Base-by-base conservation (phyloP, 2,797 vertebrate species). In the Spinibarbus caldwelli region DNA sequence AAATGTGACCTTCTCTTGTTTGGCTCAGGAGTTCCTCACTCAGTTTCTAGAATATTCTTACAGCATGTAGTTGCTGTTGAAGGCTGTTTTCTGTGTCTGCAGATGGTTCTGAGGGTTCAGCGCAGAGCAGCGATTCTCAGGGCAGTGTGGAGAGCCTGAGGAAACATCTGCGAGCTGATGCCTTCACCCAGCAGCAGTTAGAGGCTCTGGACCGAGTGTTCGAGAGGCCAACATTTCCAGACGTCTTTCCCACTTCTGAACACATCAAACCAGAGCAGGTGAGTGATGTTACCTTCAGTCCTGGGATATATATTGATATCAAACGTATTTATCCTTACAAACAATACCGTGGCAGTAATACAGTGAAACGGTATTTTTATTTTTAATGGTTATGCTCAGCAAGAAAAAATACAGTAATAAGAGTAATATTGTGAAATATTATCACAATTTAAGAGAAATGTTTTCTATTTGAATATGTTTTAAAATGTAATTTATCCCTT, bases 191-290 rank as follows among this genome's bases (percentile, higher is more conserved):
- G 94, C 98, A 99, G 95, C 98, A 99, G 95, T 95, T 99, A 93
- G 98, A 99, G 93, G 98, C 98, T 87, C 92, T 99, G 96, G 98
- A 99, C 95, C 97, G 98, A 92, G 98, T 99, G 94, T 99, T 99
- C 94, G 98, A 99, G 93, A 96, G 98, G 89, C 98, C 98, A 88
- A 96, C 97, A 87, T 99, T 99, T 93, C 97, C 98, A 5, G 98
- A 99, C 89, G 97, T 99, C 95, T 99, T 99, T 95, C 96, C 97
- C 80, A 95, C 96, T 89, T 93, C 98, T 89, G 98, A 99, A 90
- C 98, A 99, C 94, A 96, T 99, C 95, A 99, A 99, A 95, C 98
- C 97, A 1, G 98, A 99, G 93, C 98, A 99, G 97, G 98, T 99
- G 54, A 94, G 94, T 93, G 80, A 36, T 47, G n/a, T 78, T 15